Evolutionary conservation across 92 coral and sea anemone genomes (phyloP).

Genomic region (Zoanthus solanderi): DNA sequence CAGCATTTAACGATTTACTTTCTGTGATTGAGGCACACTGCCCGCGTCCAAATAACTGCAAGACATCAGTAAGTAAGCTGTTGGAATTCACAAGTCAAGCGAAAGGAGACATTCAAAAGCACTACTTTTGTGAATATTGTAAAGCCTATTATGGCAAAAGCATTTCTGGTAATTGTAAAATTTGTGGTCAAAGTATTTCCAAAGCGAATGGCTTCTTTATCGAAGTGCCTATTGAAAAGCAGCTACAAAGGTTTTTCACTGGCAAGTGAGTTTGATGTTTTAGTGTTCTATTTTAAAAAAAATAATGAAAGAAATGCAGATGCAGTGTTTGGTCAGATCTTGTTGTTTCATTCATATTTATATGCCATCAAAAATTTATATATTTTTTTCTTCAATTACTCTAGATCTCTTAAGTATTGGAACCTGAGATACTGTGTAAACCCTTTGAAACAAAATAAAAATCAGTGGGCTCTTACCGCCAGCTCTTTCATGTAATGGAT

Average conservation of each 20-base stretch:
- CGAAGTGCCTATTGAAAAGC: constrained; percentile 20
- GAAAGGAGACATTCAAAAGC: constrained; percentile 44
- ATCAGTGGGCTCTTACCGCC: no score
- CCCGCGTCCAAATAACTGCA: constrained; percentile 44
- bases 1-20: constrained; percentile 4
- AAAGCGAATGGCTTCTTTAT: not conserved
- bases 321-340: no score
- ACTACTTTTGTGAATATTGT: constrained; percentile 45
- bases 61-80: constrained; percentile 18
- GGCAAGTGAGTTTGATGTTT: constrained; percentile 4
- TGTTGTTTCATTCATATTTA: no score
- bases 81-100: constrained; percentile 35
- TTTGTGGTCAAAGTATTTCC: constrained; percentile 16
- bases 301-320: not conserved
- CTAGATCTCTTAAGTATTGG: no score
- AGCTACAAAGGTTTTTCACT: constrained; percentile 11
- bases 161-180: constrained; percentile 16
- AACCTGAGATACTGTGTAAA: no score
- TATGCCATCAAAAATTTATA: no score
- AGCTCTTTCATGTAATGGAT: no score
- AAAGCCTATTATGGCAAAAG: constrained; percentile 37
- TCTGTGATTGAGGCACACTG: constrained; percentile 29
- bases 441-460: no score
- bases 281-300: not conserved
- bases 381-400: no score